A percentile compares a stretch with the other conserved stretches of the same genome.
Conservation (phyloP, 2,113 vertebrate species). For the Xenopus tropicalis region DNA sequence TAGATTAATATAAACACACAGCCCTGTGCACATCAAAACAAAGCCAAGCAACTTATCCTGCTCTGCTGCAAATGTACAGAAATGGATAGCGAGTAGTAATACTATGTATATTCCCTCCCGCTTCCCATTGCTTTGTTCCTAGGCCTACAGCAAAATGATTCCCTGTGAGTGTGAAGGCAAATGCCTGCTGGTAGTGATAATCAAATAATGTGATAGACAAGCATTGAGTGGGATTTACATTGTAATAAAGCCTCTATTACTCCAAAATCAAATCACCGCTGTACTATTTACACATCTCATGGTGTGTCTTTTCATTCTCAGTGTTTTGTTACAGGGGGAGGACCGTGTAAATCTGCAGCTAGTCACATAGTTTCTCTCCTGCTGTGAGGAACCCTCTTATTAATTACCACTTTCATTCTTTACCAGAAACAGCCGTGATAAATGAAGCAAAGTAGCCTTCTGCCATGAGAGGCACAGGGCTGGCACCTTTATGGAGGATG, state of each 20-base stretch:
- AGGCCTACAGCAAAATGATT: too few species aligned
- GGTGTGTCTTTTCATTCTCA: not conserved
- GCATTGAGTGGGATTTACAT: too few species aligned
- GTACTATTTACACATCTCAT: not conserved
- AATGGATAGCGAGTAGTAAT: too few species aligned
- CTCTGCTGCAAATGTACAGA: too few species aligned
- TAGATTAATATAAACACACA: too few species aligned
- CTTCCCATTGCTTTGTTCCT: too few species aligned
- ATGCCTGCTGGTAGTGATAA: too few species aligned
- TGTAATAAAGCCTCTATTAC: not conserved
- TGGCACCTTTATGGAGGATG: not conserved
- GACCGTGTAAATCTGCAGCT: not conserved
- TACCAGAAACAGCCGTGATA: not conserved
- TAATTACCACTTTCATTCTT: not conserved
- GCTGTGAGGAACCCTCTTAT: not conserved
- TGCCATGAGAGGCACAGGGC: not conserved
- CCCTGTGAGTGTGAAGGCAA: too few species aligned
- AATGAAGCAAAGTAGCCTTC: not conserved
- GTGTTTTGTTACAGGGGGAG: not conserved
- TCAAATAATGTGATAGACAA: too few species aligned
- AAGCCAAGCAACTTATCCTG: too few species aligned
- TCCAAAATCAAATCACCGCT: not conserved
- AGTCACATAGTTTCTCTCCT: not conserved
- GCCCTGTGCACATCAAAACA: too few species aligned
- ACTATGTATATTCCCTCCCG: too few species aligned